Evolutionary conservation across 1,140 invertebrate genomes (phyloP), one percentile per base, ranked within the genome.

Genomic region (Oscheius sp.): DNA sequence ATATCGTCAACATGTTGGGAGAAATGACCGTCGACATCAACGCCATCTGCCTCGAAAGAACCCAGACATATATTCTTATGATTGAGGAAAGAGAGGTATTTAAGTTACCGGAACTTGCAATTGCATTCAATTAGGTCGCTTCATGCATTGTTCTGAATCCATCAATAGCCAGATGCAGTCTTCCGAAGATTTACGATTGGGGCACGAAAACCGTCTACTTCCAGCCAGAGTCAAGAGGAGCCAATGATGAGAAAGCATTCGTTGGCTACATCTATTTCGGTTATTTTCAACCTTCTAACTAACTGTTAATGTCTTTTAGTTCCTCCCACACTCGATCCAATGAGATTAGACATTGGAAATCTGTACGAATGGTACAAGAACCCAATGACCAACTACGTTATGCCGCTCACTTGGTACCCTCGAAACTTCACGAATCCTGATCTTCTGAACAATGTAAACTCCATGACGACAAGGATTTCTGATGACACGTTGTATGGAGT

Each of bases 291-390:
- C 58, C 28, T 36, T 32, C 1, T 4, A 38, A 31, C 35, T 77
- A 7, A 29, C 59, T 62, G 31, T 20, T n/a, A 31, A 7, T 18
- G 15, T 29, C 35, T 73, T 80, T n/a, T 34, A 80, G 81, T 83
- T 23, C 82, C 82, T 1, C 82, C 82, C 62, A 83, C 82, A 46
- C 63, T 83, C 23, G 82, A 83, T 79, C 82, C 82, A 15, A 84
- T 84, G 83, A 73, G 82, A 29, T 64, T 83, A n/a, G 83, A 84
- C 59, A 84, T 83, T 64, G 82, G 83, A 34, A 84, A 83, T 77
- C 71, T 83, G n/a, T 84, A 84, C 46, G 81, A 85, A 65, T 83
- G 83, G 83, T 83, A 80, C 75, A 83, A 85, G 63, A 84, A 84
- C 65, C 82, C 82, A 7, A 58, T 84, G 35, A 64, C 65, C 3